These are phyloP conservation scores for Dioctria rufipes DNA, from an alignment of 2,888 invertebrate species.

Conservation along the genomic window DNA sequence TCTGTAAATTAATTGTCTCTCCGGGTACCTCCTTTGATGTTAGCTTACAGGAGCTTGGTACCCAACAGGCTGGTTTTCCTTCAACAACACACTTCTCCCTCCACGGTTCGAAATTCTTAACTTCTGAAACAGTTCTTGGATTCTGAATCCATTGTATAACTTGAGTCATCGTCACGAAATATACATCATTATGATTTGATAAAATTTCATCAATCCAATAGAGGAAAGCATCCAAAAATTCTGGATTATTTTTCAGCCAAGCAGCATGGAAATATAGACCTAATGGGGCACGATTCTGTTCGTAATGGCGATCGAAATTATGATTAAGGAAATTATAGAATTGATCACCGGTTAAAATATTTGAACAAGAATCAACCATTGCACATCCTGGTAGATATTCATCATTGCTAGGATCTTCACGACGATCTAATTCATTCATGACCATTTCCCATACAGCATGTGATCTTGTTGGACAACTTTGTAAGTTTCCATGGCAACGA, in stretches of 20 bases:
- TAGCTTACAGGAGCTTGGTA: constrained; percentile 91
- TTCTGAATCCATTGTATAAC: constrained; percentile 97
- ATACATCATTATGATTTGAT: constrained; percentile 89
- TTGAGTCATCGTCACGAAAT: constrained; percentile 96
- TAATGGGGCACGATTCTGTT: constrained; percentile 89
- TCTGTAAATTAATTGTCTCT: constrained; percentile 93
- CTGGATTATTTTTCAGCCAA: constrained; percentile 93
- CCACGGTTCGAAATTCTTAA: constrained; percentile 95
- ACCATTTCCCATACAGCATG: constrained; percentile 98
- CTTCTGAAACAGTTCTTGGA: constrained; percentile 86
- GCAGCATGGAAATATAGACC: constrained; percentile 95
- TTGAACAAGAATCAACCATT: constrained; percentile 96
- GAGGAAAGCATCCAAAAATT: constrained; percentile 91
- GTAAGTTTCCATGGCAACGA: constrained; percentile 92
- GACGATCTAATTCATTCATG: constrained; percentile 92
- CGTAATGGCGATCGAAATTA: constrained; percentile 93
- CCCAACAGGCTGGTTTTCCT: constrained; percentile 86
- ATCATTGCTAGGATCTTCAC: constrained; percentile 91
- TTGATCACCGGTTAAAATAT: constrained; percentile 91
- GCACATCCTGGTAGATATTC: constrained; percentile 93
- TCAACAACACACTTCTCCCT: constrained; percentile 94
- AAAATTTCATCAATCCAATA: constrained; percentile 94
- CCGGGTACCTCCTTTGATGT: constrained; percentile 95
- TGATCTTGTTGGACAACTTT: constrained; percentile 91
- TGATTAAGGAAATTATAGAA: constrained; percentile 95